A percentile compares a stretch with the other conserved stretches of the same genome.
Conservation (phyloP, 2,888 invertebrate species). For the Nomada ferruginata region DNA sequence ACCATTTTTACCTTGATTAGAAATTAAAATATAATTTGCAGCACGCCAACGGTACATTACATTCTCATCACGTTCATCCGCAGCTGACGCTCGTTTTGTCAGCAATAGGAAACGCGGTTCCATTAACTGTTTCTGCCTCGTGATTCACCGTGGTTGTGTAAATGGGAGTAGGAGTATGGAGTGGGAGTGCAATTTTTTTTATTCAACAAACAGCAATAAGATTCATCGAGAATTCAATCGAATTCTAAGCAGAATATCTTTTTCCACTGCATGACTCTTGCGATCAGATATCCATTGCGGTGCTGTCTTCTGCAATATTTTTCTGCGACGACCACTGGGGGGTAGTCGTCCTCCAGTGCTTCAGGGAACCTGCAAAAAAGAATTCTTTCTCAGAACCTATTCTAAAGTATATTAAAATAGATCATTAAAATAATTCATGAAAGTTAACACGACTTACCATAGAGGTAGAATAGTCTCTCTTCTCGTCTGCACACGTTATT, state of each 20-base stretch:
- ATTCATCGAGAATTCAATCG: neutral
- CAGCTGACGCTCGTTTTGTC: constrained; percentile 31
- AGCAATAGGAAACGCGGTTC: constrained; percentile 32
- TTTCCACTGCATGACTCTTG: neutral
- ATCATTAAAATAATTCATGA: neutral
- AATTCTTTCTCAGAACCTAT: neutral
- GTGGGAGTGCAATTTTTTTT: constrained; percentile 26
- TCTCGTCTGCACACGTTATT: too few relatives aligned
- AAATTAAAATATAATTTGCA: constrained; percentile 34
- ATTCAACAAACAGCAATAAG: neutral
- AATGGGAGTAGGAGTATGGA: constrained; percentile 34
- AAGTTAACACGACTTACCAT: neutral
- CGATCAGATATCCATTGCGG: too few relatives aligned
- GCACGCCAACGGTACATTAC: constrained; percentile 55
- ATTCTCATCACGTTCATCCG: constrained; percentile 47
- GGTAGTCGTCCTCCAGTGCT: too few relatives aligned
- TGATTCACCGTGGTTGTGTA: constrained; percentile 30
- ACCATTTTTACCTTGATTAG: constrained; percentile 15
- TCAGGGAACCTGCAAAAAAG: neutral
- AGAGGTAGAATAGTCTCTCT: too few relatives aligned
- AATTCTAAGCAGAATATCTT: neutral
- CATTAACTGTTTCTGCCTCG: constrained; percentile 20
- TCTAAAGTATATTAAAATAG: too few relatives aligned
- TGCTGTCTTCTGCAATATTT: too few relatives aligned
- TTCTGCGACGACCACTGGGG: too few relatives aligned